Evolutionary conservation across 1,140 invertebrate genomes (phyloP).

Genomic region (Druon quercuslanigerum): DNA sequence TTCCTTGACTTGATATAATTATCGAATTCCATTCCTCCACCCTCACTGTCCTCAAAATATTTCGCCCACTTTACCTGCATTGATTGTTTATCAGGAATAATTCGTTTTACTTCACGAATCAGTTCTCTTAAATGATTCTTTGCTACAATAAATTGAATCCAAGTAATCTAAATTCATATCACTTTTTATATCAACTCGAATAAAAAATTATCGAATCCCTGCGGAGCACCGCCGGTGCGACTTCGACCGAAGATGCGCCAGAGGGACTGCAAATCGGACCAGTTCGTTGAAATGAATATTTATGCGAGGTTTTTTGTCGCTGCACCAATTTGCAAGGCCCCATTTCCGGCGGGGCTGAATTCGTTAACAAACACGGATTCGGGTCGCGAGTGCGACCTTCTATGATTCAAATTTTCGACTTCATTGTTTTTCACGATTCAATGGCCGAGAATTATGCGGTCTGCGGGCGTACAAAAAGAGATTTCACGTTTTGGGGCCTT

Average conservation of each 20-base stretch:
- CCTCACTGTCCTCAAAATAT: too few relatives aligned
- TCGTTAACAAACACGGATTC: constrained; percentile 47
- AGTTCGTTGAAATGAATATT: constrained; percentile 49
- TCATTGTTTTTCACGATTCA: constrained; percentile 56
- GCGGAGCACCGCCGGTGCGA: too few relatives aligned
- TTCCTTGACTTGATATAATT: constrained; percentile 25
- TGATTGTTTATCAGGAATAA: not conserved
- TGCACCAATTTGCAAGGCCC: constrained; percentile 60
- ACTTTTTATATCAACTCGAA: not conserved
- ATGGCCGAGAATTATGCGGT: constrained; percentile 44
- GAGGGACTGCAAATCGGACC: constrained; percentile 25
- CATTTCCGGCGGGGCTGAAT: constrained; percentile 50
- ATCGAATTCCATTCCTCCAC: constrained; percentile 4
- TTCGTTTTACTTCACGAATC: not conserved
- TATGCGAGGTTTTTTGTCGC: constrained; percentile 41
- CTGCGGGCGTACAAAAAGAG: constrained; percentile 40
- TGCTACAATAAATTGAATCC: not conserved
- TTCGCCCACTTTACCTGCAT: too few relatives aligned
- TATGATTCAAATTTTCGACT: constrained; percentile 58
- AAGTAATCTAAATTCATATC: constrained; percentile 25
- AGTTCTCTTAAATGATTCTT: not conserved
- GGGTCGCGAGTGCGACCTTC: constrained; percentile 43
- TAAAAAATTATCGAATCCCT: constrained; percentile 3
- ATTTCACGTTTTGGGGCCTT: not conserved
- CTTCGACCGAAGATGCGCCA: not conserved